Base-by-base conservation (phyloP, 2,113 vertebrate genomes). In the Leucosticte australis region DNA sequence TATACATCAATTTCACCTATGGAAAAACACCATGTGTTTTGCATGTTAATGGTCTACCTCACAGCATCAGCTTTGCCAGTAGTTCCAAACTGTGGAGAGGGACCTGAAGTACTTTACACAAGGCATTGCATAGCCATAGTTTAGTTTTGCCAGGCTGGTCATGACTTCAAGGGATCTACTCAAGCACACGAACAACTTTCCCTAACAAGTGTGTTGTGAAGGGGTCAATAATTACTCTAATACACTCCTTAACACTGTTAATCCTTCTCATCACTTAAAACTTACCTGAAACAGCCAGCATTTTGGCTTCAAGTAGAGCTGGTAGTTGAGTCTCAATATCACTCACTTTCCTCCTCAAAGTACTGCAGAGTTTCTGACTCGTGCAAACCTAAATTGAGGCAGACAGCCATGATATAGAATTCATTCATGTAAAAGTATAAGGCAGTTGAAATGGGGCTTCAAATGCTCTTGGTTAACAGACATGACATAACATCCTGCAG, bases 291-390 rank as follows among this genome's bases (percentile, higher is more conserved):
- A 98, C 87, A 88, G 99, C 98, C 4, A 98, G 97, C 92, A 98
- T 97, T 97, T 99, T 99, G 94, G 98, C 98, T 97, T 99, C 99
- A 21, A 99, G 98, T 89, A 99, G 97, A 7, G 97, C 94, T 76
- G 98, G 97, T 60, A 99, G 98, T 33, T 98, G 98, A 33, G 97
- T 98, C 90, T 99, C 99, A 56, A 98, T 98, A 93, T 99, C 98
- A 23, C 96, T 98, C 82, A 98, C 98, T 97, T 98, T 98, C 95
- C 97, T 98, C 92, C 98, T 98, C 89, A 99, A 96, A 95, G 98
- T 97, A 89, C 97, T 98, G 96, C 98, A 98, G 92, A 99, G 96
- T 59, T 98, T 98, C 97, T 99, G 98, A 92, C 97, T 98, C 22
- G 98, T 97, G 87, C 98, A 98, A 97, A 99, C 98, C 99, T 99